A percentile compares a stretch with the other conserved stretches of the same genome.
Evolutionary conservation across 1,140 invertebrate species (phyloP).

Genomic region (Thaumatotibia leucotreta): DNA sequence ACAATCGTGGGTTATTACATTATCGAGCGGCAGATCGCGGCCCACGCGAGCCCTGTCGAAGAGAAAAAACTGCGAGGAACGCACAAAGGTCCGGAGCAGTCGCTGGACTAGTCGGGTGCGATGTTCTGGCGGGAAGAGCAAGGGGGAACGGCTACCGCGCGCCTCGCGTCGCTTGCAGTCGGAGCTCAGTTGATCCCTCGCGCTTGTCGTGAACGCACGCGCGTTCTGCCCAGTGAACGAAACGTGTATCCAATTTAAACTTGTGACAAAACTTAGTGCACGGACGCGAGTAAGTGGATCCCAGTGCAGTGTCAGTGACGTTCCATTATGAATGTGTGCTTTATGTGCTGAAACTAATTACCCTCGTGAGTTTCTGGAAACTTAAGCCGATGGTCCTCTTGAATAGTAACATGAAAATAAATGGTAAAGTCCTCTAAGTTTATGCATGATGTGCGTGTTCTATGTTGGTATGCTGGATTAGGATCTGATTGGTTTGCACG

Average conservation of each 20-base stretch:
- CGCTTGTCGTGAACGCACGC: conserved; percentile 29
- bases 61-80: conserved; percentile 45
- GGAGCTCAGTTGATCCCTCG: conserved; percentile 40
- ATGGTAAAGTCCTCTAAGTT: conserved; percentile 62
- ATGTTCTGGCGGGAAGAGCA: conserved; percentile 30
- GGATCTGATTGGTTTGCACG: conserved; percentile 69
- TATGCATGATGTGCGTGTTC: conserved; percentile 56
- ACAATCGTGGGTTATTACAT: conserved; percentile 51
- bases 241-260: conserved; percentile 36
- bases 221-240: conserved; percentile 17
- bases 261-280: conserved; percentile 58
- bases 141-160: conserved; percentile 38
- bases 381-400: conserved; percentile 68
- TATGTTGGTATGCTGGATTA: conserved; percentile 42
- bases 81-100: conserved; percentile 44
- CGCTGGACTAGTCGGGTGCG: conserved; percentile 58
- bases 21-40: conserved; percentile 40
- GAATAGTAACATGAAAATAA: conserved; percentile 75
- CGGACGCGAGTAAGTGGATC: conserved; percentile 44
- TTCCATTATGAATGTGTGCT: conserved; percentile 51
- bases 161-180: conserved; percentile 1
- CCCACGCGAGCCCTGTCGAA: conserved; percentile 47
- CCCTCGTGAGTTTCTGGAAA: conserved; percentile 36
- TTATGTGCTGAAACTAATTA: conserved; percentile 42
- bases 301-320: conserved; percentile 62